Conservation (phyloP, 2,113 vertebrate species). For the Lampris incognitus region DNA sequence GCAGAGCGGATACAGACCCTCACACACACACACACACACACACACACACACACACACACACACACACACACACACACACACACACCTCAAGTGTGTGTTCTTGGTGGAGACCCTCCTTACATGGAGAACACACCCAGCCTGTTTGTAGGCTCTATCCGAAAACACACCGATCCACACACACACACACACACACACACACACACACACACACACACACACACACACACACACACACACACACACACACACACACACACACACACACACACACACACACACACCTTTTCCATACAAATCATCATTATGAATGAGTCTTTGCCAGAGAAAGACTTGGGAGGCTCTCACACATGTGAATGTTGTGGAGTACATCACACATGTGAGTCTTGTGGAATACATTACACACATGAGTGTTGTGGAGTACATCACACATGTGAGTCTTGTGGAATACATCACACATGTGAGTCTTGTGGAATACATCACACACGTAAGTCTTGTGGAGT, state of each 20-base stretch:
- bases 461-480: too few species aligned
- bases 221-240: conserved; percentile 20
- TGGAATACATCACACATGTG: too few species aligned
- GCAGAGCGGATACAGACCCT: conserved; percentile 53
- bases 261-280: conserved; percentile 10
- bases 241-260: conserved; percentile 8
- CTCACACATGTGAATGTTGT: conserved; percentile 12
- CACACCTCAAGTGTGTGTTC: conserved; percentile 19
- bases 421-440: too few species aligned
- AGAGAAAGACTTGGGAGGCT: conserved; percentile 9
- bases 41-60: not conserved
- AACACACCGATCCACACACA: conserved; percentile 18
- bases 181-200: conserved; percentile 7
- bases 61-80: conserved; percentile 2
- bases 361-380: not conserved
- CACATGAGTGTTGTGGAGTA: too few species aligned
- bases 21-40: conserved; percentile 10
- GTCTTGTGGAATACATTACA: not conserved
- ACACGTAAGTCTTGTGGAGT: too few species aligned
- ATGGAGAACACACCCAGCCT: conserved; percentile 20
- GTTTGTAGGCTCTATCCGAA: conserved; percentile 20
- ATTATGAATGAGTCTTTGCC: conserved; percentile 43
- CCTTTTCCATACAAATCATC: conserved; percentile 11
- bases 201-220: conserved; percentile 9
- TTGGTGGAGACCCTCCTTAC: conserved; percentile 22